Conservation (phyloP, 1,140 invertebrate species). For the Neodiprion virginianus region DNA sequence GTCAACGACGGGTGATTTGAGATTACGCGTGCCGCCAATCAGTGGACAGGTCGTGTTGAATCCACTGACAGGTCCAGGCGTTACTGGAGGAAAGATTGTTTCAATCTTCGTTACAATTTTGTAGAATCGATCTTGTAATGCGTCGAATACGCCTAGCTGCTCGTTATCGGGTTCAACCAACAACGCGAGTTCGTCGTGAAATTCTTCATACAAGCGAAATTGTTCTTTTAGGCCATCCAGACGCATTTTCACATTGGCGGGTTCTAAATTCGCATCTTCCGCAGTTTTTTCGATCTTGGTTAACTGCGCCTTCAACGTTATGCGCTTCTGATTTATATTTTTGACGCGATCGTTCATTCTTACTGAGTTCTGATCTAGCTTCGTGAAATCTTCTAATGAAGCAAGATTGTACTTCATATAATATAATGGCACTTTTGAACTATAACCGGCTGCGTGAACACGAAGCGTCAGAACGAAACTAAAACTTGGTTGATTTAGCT, state of each 20-base stretch:
- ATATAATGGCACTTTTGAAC: slow-evolving; percentile 9
- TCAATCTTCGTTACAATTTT: slow-evolving; percentile 18
- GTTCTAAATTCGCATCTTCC: slow-evolving; percentile 19
- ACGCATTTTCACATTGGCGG: slow-evolving; percentile 25
- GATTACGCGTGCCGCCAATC: slow-evolving; percentile 7
- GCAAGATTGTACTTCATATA: neutral
- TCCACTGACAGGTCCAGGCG: neutral
- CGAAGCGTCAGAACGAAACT: slow-evolving; percentile 20
- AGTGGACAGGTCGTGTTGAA: neutral
- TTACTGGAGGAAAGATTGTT: neutral
- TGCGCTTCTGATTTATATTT: slow-evolving; percentile 25
- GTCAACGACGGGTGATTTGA: slow-evolving; percentile 24
- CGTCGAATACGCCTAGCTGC: slow-evolving; percentile 19
- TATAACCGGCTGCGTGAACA: slow-evolving; percentile 10
- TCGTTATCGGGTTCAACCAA: slow-evolving; percentile 22
- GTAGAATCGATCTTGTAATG: slow-evolving; percentile 19
- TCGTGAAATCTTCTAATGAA: slow-evolving; percentile 17
- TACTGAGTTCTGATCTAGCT: slow-evolving; percentile 15
- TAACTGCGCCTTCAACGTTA: slow-evolving; percentile 23
- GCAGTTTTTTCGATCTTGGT: slow-evolving; percentile 22
- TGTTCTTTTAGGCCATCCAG: slow-evolving; percentile 19
- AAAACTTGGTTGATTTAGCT: neutral
- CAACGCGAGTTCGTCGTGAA: slow-evolving; percentile 25
- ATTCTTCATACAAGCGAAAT: slow-evolving; percentile 23
- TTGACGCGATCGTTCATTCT: slow-evolving; percentile 20